A percentile compares a stretch with the other conserved stretches of the same genome.
Conservation (phyloP, 2,888 invertebrate genomes). For the Campoplex nolae region DNA sequence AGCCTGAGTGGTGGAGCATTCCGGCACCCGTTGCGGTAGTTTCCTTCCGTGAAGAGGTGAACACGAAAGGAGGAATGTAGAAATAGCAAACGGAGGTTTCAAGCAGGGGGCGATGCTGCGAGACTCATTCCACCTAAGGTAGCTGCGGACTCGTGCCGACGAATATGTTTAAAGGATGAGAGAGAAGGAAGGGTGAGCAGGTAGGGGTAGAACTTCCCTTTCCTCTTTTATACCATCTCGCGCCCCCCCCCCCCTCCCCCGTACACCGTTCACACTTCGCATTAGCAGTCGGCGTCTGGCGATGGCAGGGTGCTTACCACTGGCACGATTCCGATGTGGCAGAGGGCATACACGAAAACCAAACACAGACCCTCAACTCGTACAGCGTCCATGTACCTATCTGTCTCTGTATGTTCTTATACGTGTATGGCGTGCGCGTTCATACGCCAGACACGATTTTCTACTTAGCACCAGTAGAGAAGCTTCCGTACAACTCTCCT, state of each 20-base stretch:
- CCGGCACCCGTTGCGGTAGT: constrained; percentile 51
- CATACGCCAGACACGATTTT: constrained; percentile 84
- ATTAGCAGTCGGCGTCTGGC: constrained; percentile 71
- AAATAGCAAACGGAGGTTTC: constrained; percentile 41
- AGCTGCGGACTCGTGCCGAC: constrained; percentile 68
- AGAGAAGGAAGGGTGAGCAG: constrained; percentile 8
- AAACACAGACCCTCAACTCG: constrained; percentile 8
- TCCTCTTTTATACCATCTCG: constrained; percentile 15
- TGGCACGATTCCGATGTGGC: constrained; percentile 35
- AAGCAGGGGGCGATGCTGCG: constrained; percentile 21
- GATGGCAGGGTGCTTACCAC: constrained; percentile 68
- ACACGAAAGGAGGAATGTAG: constrained; percentile 58
- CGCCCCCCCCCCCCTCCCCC: too few relatives aligned
- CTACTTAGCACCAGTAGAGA: constrained; percentile 80
- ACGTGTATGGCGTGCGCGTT: constrained; percentile 72
- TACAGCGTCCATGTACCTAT: not conserved
- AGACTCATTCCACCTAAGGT: constrained; percentile 24
- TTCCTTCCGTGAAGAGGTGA: constrained; percentile 44
- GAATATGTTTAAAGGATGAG: constrained; percentile 71
- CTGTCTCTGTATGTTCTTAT: constrained; percentile 16
- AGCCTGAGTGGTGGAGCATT: constrained; percentile 40
- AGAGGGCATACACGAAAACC: constrained; percentile 22
- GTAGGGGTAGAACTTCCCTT: constrained; percentile 27
- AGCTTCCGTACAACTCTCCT: constrained; percentile 50
- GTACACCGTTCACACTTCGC: constrained; percentile 57